These are phyloP conservation scores for Helicoverpa assulta DNA, from an alignment of 2,888 invertebrate species.

Conservation along the genomic window DNA sequence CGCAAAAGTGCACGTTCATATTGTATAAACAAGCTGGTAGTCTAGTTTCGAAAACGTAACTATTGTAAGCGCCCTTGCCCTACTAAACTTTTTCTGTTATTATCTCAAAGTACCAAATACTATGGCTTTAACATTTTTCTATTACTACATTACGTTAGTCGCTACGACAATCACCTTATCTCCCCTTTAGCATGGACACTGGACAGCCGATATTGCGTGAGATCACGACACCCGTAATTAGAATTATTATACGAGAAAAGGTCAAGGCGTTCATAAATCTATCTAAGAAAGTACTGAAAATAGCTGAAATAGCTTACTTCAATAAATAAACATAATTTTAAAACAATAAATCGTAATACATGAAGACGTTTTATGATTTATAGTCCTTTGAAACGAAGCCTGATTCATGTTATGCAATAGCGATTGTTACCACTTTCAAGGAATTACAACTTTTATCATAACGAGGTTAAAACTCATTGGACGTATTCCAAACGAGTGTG, in stretches of 20 bases:
- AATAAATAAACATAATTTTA: no score
- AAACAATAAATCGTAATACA: not conserved
- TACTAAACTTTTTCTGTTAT: constrained; percentile 63
- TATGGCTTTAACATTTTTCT: constrained; percentile 47
- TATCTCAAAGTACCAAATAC: constrained; percentile 58
- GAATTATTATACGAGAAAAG: constrained; percentile 44
- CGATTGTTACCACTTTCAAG: constrained; percentile 54
- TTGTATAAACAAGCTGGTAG: not conserved
- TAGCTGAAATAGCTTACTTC: no score
- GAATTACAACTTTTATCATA: constrained; percentile 58
- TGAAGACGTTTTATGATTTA: constrained; percentile 11
- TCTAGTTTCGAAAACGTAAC: constrained; percentile 45
- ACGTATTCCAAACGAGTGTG: constrained; percentile 23
- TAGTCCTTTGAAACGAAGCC: constrained; percentile 35
- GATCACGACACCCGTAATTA: constrained; percentile 57
- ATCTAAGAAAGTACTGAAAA: not conserved
- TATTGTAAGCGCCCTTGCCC: constrained; percentile 64
- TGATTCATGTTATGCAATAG: constrained; percentile 44
- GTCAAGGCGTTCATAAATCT: constrained; percentile 42
- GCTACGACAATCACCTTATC: constrained; percentile 43
- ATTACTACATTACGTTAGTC: constrained; percentile 31
- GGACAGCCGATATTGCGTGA: constrained; percentile 47
- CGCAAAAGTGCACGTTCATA: not conserved
- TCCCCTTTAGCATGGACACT: constrained; percentile 14
- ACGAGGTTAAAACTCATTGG: constrained; percentile 48